Evolutionary conservation across 2,797 vertebrate genomes (phyloP).

Genomic region (Dendrocincla fuliginosa): DNA sequence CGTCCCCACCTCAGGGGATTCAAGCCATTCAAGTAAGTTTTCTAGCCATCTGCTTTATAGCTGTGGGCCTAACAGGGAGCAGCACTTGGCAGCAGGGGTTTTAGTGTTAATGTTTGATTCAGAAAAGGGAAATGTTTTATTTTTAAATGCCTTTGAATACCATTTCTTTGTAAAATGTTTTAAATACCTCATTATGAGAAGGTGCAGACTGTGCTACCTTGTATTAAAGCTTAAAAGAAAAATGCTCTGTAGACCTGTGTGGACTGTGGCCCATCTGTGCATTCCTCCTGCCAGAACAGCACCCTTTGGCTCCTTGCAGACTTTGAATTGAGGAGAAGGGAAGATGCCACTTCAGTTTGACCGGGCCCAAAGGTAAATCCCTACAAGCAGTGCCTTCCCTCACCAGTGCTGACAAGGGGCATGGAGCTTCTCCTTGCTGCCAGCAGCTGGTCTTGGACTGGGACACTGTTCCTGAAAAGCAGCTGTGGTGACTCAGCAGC

Average conservation of each 20-base stretch:
- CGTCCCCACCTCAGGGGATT: neutral
- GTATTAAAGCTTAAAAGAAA: slow-evolving; percentile 63
- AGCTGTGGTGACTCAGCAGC: neutral
- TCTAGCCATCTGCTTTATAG: slow-evolving; percentile 44
- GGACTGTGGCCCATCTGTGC: neutral
- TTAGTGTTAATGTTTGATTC: slow-evolving; percentile 4
- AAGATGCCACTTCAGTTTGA: neutral
- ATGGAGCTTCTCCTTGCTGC: neutral
- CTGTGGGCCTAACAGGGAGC: slow-evolving; percentile 41
- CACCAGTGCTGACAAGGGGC: neutral
- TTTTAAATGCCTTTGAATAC: slow-evolving; percentile 75
- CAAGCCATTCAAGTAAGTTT: slow-evolving; percentile 54
- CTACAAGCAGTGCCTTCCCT: neutral
- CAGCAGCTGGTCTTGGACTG: neutral
- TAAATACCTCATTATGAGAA: slow-evolving; percentile 79
- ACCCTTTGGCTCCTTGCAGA: neutral
- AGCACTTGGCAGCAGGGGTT: slow-evolving; percentile 29
- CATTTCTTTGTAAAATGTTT: slow-evolving; percentile 76
- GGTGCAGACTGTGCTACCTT: slow-evolving; percentile 35
- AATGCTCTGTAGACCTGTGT: neutral
- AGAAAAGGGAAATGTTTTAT: slow-evolving; percentile 68
- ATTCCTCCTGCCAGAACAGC: neutral
- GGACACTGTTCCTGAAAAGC: neutral
- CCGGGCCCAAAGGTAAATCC: neutral
- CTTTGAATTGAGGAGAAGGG: neutral